These are phyloP conservation scores for Alligator sinensis DNA, from an alignment of 2,113 vertebrate genomes.

Conservation along the genomic window DNA sequence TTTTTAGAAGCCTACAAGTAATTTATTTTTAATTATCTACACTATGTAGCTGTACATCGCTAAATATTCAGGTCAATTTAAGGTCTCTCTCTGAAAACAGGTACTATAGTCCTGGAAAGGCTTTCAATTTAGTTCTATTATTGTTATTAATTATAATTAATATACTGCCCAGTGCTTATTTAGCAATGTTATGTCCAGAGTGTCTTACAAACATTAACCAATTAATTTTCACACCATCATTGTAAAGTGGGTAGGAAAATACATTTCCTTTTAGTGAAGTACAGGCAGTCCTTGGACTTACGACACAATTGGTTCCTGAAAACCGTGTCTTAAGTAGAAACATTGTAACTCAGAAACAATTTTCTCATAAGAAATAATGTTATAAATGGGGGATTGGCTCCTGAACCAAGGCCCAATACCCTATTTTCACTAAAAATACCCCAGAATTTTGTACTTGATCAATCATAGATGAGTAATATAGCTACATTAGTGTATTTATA, in stretches of 20 bases:
- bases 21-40: slow-evolving; percentile 70
- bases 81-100: slow-evolving; percentile 32
- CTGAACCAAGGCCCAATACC: too few species aligned
- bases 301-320: too few species aligned
- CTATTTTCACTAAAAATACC: too few species aligned
- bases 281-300: too few species aligned
- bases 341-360: too few species aligned
- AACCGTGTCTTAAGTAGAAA: too few species aligned
- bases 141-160: slow-evolving; percentile 58
- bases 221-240: slow-evolving; percentile 39
- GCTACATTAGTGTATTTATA: too few species aligned
- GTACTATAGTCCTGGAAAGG: slow-evolving; percentile 26
- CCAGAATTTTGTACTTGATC: too few species aligned
- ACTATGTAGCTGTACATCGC: slow-evolving; percentile 53
- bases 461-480: too few species aligned
- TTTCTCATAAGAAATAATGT: too few species aligned
- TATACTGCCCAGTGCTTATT: slow-evolving; percentile 39
- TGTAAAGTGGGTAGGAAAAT: slow-evolving; percentile 26
- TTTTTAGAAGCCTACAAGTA: slow-evolving; percentile 57
- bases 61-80: slow-evolving; percentile 66
- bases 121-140: slow-evolving; percentile 42
- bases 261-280: background rate
- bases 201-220: slow-evolving; percentile 55
- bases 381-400: too few species aligned
- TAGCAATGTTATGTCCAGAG: slow-evolving; percentile 41